Evolutionary conservation across 1,140 invertebrate species (phyloP), one percentile per base, ranked within the genome.

Genomic region (Trichonephila clavipes): DNA sequence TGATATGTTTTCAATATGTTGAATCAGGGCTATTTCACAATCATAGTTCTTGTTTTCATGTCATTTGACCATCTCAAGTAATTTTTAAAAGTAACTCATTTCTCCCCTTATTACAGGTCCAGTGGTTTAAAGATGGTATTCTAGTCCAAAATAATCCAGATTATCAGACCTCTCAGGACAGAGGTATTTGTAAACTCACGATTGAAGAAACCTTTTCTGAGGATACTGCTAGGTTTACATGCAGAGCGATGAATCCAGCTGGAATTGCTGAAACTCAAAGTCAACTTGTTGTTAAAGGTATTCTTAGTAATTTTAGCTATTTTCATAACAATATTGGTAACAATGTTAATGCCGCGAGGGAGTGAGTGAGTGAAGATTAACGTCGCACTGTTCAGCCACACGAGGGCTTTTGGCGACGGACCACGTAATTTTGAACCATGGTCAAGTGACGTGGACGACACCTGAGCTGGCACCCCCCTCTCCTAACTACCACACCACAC

Each of bases 81-180:
- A 10, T 1, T 77, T 77, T 77, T 77, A 18, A 24, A 28, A 72
- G 8, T 40, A 34, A 34, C 16, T 14, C 14, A 77, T 18, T 28
- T 18, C 34, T 14, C 18, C 5, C 28, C 16, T 34, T 77, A 83
- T 97, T 97, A 2, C 95, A 95, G 77, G 96, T 97, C n/a, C 97
- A 97, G 95, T 98, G 99, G 99, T 98, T 97, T 96, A 99, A 99
- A 96, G 98, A 99, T 95, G 98, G 97, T 81, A 96, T 97, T 62
- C 97, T 97, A 90, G 99, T 99, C 95, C 96, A 99, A 14, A 98
- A 97, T 51, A 98, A 98, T 95, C 98, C 98, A 95, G 98, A 99
- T 95, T 99, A 98, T 95, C 96, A 96, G 94, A 97, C 97, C 0
- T 72, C 40, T 19, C 96, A 95, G 93, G 88, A 95, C 7, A 94